Evolutionary conservation across 2,888 invertebrate species (phyloP), one percentile per base, ranked within the genome.

Genomic region (Folsomia manolachei): DNA sequence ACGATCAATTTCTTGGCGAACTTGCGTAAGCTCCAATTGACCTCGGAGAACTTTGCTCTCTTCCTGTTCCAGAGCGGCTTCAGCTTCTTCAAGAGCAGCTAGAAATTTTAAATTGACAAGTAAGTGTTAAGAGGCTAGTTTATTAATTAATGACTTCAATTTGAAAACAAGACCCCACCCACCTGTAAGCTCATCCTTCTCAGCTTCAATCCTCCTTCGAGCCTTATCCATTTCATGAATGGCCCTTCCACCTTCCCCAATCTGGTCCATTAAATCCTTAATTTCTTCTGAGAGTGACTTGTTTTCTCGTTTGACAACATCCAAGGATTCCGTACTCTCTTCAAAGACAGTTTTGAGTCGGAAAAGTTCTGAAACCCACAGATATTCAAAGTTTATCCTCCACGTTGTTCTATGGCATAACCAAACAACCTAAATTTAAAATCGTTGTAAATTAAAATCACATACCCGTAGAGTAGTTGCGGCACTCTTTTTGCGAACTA

Each of bases 211-310:
- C 82, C 97, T 94, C 87, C 97, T 97, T 86, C 97, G 92, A 82
- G 95, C 93, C 89, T 99, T 99, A 87, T 98, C 98, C 84, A 98
- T 93, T 87, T 99, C 99, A 86, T 99, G 98, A 83, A 97, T 95
- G 90, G 93, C 95, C 88, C 97, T 94, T 84, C 98, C 98, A 88
- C 98, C 98, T n/a, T 65, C 25, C 83, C 97, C 95, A 84, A 99
- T 94, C 87, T 99, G 98, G 89, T 99, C 98, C 84, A 97, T 91
- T 83, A 99, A 88, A 86, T 99, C 99, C 89, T 97, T 97, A 86
- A 99, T 97, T 88, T 99, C 98, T 89, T 98, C 86, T 82, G 96
- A 95, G 85, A 99, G 90, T 88, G 97, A 96, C 91, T 97, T 98
- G 92, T 99, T 99, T 87, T 99, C 99, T 84, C 98, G 93, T 83